Percentiles rank a stretch among this genome's conserved stretches.
phyloP scores from a whole-genome alignment of 2,888 invertebrate genomes.

The Lathronympha strigana region DNA sequence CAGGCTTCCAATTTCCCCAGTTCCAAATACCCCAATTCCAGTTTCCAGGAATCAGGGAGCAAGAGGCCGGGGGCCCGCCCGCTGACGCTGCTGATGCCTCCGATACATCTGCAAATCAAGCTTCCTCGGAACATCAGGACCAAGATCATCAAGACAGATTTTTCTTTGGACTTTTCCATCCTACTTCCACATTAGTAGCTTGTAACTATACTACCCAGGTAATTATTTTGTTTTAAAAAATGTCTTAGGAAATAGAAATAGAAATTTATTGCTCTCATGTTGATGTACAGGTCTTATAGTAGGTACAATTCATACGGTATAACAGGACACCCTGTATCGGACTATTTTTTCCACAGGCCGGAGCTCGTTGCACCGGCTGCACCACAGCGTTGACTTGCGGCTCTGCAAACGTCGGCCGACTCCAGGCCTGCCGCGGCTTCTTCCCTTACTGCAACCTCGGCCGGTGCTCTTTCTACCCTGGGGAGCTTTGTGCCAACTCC shows the following conservation, averaged over 20 bases:
- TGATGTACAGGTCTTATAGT: no score
- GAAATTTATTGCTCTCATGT: no score
- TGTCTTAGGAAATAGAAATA: no score
- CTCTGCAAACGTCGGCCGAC: conserved; percentile 52
- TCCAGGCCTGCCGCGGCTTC: conserved; percentile 55
- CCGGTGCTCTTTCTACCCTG: conserved; percentile 59
- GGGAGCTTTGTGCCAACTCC: conserved; percentile 53
- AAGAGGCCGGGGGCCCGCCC: conserved; percentile 16
- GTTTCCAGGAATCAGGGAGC: conserved; percentile 17
- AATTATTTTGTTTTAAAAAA: conserved; percentile 2
- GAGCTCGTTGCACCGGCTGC: conserved; percentile 55
- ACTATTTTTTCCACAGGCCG: conserved; percentile 45
- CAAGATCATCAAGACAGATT: conserved; percentile 45
- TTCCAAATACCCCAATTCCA: conserved; percentile 17
- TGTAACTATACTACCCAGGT: conserved; percentile 51
- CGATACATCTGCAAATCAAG: background rate
- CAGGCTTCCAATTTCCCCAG: conserved; percentile 23
- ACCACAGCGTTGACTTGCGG: conserved; percentile 54
- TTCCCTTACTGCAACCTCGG: conserved; percentile 62
- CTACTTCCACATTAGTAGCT: conserved; percentile 28
- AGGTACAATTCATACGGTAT: no score
- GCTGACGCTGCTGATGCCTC: conserved; percentile 3
- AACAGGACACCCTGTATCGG: no score
- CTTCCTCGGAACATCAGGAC: conserved; percentile 27
- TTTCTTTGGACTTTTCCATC: conserved; percentile 43